Percentiles rank a stretch among this genome's conserved stretches.
Conservation (phyloP, 1,140 invertebrate species). For the Aplysia californica region DNA sequence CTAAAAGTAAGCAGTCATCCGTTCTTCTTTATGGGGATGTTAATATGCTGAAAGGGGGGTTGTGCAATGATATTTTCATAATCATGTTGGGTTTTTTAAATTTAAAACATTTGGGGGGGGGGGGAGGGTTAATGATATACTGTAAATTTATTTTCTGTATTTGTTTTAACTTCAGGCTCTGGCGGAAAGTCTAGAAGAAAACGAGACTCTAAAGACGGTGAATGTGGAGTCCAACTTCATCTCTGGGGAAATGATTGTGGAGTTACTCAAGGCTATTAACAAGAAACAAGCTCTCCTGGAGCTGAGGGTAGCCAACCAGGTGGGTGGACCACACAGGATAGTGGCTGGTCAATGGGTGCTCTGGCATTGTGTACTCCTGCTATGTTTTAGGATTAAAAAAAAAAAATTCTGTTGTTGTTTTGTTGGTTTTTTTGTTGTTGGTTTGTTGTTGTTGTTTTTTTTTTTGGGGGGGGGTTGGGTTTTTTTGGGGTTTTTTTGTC, state of each 20-base stretch:
- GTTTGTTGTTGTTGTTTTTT: no score
- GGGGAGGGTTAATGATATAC: no score
- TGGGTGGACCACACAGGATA: conserved; percentile 65
- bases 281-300: conserved; percentile 89
- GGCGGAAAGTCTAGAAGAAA: conserved; percentile 86
- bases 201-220: conserved; percentile 87
- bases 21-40: no score
- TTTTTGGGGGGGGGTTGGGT: not conserved
- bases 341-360: not conserved
- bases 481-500: not conserved
- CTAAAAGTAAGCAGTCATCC: no score
- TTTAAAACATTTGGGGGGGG: no score
- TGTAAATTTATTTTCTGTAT: not conserved
- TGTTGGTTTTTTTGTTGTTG: no score
- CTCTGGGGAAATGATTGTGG: conserved; percentile 81
- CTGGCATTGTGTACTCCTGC: no score
- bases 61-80: no score
- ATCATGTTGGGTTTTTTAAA: no score
- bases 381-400: no score
- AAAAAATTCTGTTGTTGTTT: no score
- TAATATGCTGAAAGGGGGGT: no score
- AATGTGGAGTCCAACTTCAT: conserved; percentile 98
- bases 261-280: conserved; percentile 86
- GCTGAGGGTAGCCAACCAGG: conserved; percentile 96
- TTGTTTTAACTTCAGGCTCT: conserved; percentile 64